A percentile compares a stretch with the other conserved stretches of the same genome.
phyloP scores from a whole-genome alignment of 1,140 invertebrate species.

The Spodoptera litura region DNA sequence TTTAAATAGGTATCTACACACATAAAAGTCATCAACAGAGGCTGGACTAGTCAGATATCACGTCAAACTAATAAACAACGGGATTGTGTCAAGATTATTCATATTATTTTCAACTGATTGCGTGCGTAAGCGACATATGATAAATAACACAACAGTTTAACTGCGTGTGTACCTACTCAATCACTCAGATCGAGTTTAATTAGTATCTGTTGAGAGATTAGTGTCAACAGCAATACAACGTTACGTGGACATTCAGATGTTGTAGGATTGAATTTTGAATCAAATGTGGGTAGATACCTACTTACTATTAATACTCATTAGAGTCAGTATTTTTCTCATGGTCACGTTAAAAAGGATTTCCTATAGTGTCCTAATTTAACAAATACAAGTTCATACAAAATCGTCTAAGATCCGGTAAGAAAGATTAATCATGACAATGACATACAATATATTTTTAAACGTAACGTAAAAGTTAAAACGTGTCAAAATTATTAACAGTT shows the following conservation, averaged over 20 bases:
- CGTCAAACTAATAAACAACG: slow-evolving; percentile 34
- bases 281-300: too few species aligned
- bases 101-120: slow-evolving; percentile 42
- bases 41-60: slow-evolving; percentile 17
- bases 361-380: too few species aligned
- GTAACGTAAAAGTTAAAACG: too few species aligned
- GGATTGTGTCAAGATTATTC: slow-evolving; percentile 22
- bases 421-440: too few species aligned
- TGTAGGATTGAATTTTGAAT: too few species aligned
- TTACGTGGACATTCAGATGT: background rate
- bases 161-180: slow-evolving; percentile 2
- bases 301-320: too few species aligned
- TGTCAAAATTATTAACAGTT: too few species aligned
- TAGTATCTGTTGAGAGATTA: slow-evolving; percentile 14
- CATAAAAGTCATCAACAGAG: slow-evolving; percentile 34
- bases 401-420: too few species aligned
- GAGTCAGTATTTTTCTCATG: too few species aligned
- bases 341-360: too few species aligned
- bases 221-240: slow-evolving; percentile 15
- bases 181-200: slow-evolving; percentile 25
- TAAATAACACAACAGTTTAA: slow-evolving; percentile 24
- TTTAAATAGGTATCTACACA: slow-evolving; percentile 1
- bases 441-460: too few species aligned
- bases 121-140: slow-evolving; percentile 39
- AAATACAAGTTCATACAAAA: too few species aligned